These are phyloP conservation scores for Leucoma salicis DNA, from an alignment of 2,888 invertebrate species.

Conservation along the genomic window DNA sequence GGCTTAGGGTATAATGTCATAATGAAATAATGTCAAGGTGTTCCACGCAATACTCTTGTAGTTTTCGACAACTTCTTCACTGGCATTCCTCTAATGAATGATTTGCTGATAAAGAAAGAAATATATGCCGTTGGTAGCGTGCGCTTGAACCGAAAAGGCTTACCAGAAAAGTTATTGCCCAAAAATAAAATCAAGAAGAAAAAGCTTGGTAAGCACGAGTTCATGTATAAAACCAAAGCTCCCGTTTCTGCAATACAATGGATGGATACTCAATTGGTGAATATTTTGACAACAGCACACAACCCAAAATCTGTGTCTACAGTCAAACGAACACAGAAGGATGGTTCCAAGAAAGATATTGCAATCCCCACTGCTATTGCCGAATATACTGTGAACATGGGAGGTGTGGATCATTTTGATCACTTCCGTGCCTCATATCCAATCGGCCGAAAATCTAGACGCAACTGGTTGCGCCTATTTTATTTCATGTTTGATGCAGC, in stretches of 20 bases:
- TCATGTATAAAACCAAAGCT: slow-evolving; percentile 5
- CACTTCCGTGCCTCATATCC: slow-evolving; percentile 6
- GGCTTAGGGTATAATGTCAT: slow-evolving; percentile 11
- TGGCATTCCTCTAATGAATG: slow-evolving; percentile 10
- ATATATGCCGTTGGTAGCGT: slow-evolving; percentile 7
- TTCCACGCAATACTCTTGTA: slow-evolving; percentile 3
- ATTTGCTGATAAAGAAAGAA: slow-evolving; percentile 11
- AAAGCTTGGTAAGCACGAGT: slow-evolving; percentile 5
- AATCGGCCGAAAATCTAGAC: slow-evolving; percentile 2
- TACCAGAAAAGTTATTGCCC: slow-evolving; percentile 6
- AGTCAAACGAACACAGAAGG: slow-evolving; percentile 12
- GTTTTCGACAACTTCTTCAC: slow-evolving; percentile 15
- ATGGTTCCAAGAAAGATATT: slow-evolving; percentile 10
- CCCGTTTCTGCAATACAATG: slow-evolving; percentile 8
- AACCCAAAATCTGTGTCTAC: background rate
- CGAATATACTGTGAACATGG: slow-evolving; percentile 17
- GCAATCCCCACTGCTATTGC: slow-evolving; percentile 7
- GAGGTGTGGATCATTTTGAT: slow-evolving; percentile 19
- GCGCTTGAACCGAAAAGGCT: slow-evolving; percentile 9
- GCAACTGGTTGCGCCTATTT: slow-evolving; percentile 17
- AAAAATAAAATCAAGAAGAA: background rate
- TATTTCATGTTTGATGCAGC: slow-evolving; percentile 18
- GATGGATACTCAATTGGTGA: slow-evolving; percentile 9
- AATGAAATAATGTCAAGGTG: slow-evolving; percentile 10
- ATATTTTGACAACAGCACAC: slow-evolving; percentile 6